phyloP scores from a whole-genome alignment of 2,797 vertebrate genomes.

The Miichthys miiuy region DNA sequence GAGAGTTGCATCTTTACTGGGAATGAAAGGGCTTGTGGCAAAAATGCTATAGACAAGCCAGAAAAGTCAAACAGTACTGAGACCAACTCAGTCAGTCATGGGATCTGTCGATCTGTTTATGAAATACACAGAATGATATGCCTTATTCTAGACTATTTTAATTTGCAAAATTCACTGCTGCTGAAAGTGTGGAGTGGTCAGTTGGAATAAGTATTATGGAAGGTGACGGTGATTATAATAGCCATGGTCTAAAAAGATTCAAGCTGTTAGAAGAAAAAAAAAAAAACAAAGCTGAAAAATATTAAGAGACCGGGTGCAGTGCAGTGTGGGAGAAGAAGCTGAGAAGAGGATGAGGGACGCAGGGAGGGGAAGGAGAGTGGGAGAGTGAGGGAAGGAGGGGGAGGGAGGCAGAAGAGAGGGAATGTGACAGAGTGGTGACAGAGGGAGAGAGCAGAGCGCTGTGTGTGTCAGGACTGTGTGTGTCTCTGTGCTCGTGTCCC shows the following conservation, averaged over 20 bases:
- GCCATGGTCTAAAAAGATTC: slow-evolving; percentile 40
- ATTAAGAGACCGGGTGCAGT: slow-evolving; percentile 55
- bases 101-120: not conserved
- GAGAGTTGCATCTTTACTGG: not conserved
- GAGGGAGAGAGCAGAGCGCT: slow-evolving; percentile 79
- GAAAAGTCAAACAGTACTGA: not conserved
- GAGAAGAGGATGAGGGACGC: slow-evolving; percentile 55
- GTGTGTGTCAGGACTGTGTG: slow-evolving; percentile 82
- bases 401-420: slow-evolving; percentile 71
- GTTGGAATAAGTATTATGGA: slow-evolving; percentile 28
- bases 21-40: not conserved
- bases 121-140: not conserved
- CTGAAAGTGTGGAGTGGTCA: slow-evolving; percentile 4
- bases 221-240: slow-evolving; percentile 45
- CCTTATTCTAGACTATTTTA: not conserved
- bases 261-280: slow-evolving; percentile 8
- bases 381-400: slow-evolving; percentile 32
- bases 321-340: slow-evolving; percentile 57
- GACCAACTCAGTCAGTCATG: not conserved
- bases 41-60: not conserved
- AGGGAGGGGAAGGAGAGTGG: slow-evolving; percentile 26
- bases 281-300: slow-evolving; percentile 47
- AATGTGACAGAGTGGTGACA: slow-evolving; percentile 87
- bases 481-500: slow-evolving; percentile 80
- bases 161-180: not conserved